Evolutionary conservation across 2,888 invertebrate species (phyloP).

Genomic region (Trypoxylon attenuatum): DNA sequence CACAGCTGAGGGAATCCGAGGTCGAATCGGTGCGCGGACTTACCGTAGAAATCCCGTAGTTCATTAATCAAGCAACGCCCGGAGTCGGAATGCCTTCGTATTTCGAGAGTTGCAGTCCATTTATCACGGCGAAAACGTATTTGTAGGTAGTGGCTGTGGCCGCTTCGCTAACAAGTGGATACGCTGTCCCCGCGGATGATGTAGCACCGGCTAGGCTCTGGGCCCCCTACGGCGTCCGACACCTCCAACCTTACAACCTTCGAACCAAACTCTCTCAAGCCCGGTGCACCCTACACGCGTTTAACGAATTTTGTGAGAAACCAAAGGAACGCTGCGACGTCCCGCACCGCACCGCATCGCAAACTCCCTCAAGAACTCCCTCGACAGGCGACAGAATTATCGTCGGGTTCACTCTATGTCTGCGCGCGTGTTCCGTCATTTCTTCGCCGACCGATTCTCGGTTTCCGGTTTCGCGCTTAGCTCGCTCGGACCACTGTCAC

Average conservation of each 20-base stretch:
- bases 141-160: slow-evolving; percentile 70
- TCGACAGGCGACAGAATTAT: slow-evolving; percentile 11
- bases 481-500: slow-evolving; percentile 12
- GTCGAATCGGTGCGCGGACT: slow-evolving; percentile 48
- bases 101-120: slow-evolving; percentile 73
- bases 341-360: not conserved
- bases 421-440: slow-evolving; percentile 14
- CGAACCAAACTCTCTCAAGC: slow-evolving; percentile 49
- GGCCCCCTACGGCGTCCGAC: slow-evolving; percentile 72
- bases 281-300: slow-evolving; percentile 25
- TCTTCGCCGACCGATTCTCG: not conserved
- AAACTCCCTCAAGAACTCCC: not conserved
- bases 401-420: not conserved
- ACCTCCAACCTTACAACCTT: slow-evolving; percentile 71
- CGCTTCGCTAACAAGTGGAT: slow-evolving; percentile 73
- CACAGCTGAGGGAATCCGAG: slow-evolving; percentile 28
- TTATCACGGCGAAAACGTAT: slow-evolving; percentile 71
- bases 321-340: not conserved
- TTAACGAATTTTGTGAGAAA: slow-evolving; percentile 48
- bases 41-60: slow-evolving; percentile 67
- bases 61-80: slow-evolving; percentile 73
- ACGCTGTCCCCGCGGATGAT: slow-evolving; percentile 72
- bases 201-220: slow-evolving; percentile 69
- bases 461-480: slow-evolving; percentile 25
- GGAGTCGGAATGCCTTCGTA: slow-evolving; percentile 72